These are phyloP conservation scores for Antitype chi DNA, from an alignment of 2,888 invertebrate genomes.

Conservation along the genomic window DNA sequence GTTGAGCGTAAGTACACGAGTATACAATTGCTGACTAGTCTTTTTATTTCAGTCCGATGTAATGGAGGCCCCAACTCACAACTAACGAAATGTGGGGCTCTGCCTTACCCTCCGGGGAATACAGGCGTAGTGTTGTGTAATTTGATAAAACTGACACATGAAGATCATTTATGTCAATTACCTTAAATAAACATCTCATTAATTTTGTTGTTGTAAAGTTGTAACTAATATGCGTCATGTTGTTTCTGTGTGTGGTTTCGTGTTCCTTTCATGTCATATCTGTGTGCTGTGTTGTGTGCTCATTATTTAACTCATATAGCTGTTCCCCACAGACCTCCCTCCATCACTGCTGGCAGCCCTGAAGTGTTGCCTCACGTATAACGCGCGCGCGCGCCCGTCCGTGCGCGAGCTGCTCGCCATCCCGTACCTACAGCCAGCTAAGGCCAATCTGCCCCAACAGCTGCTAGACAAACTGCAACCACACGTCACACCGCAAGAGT, in stretches of 20 bases:
- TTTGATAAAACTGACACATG: background rate
- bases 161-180: background rate
- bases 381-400: slow-evolving; percentile 93
- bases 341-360: slow-evolving; percentile 92
- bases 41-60: too few species aligned
- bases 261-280: background rate
- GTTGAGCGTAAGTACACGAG: slow-evolving; percentile 83
- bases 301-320: background rate
- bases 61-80: too few species aligned
- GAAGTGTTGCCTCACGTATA: slow-evolving; percentile 93
- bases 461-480: slow-evolving; percentile 77
- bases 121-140: background rate
- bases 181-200: background rate
- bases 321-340: slow-evolving; percentile 85
- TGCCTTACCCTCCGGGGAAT: background rate
- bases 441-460: slow-evolving; percentile 68
- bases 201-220: too few species aligned
- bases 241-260: background rate
- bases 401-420: slow-evolving; percentile 93
- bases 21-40: background rate
- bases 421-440: slow-evolving; percentile 78
- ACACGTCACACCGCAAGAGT: slow-evolving; percentile 77
- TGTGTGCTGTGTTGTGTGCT: background rate
- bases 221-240: background rate
- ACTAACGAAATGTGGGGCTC: background rate